Evolutionary conservation across 2,113 vertebrate genomes (phyloP).

Genomic region (Pterocles gutturalis): DNA sequence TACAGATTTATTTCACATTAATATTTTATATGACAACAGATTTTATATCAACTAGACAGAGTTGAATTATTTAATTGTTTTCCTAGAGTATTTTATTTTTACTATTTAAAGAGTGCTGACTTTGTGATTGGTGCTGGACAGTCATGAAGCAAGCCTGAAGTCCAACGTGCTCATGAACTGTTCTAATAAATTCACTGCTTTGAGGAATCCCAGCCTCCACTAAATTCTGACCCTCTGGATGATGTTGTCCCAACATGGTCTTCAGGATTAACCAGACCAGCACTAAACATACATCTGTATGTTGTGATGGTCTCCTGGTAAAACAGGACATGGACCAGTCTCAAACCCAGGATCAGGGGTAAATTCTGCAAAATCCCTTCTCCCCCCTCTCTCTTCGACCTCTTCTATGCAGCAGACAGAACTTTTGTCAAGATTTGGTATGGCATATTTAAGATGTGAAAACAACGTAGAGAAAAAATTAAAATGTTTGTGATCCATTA

Average conservation of each 20-base stretch:
- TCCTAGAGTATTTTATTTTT: conserved; percentile 66
- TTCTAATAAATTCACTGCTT: not conserved
- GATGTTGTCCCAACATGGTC: not conserved
- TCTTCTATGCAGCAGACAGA: not conserved
- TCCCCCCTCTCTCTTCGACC: not conserved
- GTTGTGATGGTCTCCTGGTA: not conserved
- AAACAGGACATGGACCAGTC: not conserved
- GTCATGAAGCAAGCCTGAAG: not conserved
- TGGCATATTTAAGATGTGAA: not conserved
- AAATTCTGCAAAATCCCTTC: not conserved
- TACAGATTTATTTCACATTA: conserved; percentile 50
- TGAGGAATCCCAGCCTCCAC: not conserved
- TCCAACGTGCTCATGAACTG: not conserved
- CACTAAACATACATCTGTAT: not conserved
- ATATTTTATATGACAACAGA: conserved; percentile 70
- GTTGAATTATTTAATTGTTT: conserved; percentile 75
- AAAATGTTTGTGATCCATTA: conserved; percentile 41
- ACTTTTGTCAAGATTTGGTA: not conserved
- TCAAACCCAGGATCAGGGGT: not conserved
- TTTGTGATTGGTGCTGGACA: not conserved
- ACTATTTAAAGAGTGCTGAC: conserved; percentile 27
- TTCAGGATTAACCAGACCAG: not conserved
- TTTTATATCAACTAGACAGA: conserved; percentile 53
- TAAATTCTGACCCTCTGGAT: not conserved
- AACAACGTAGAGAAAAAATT: conserved; percentile 9